phyloP scores from a whole-genome alignment of 2,888 invertebrate species.

The Listrodromus nycthemerus region DNA sequence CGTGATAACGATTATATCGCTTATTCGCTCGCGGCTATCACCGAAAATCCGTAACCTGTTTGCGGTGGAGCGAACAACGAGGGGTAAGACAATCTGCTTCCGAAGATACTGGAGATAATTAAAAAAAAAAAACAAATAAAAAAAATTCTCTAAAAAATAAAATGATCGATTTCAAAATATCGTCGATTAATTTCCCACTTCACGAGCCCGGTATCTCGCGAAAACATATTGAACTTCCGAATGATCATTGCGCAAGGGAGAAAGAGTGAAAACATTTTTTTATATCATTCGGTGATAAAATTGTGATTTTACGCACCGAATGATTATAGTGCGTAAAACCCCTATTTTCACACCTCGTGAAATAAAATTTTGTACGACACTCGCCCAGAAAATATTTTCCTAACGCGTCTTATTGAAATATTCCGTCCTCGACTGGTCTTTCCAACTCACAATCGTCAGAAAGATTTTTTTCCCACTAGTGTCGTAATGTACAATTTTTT shows the following conservation, averaged over 20 bases:
- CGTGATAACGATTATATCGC: conserved; percentile 26
- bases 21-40: conserved; percentile 38
- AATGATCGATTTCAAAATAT: not conserved
- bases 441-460: no score
- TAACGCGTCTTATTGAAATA: no score
- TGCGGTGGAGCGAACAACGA: conserved; percentile 32
- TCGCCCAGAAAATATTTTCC: no score
- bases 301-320: conserved; percentile 16
- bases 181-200: not conserved
- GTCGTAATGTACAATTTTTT: no score
- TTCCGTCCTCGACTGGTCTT: no score
- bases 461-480: no score
- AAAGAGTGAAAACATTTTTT: not conserved
- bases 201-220: not conserved
- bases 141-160: not conserved
- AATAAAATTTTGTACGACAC: no score
- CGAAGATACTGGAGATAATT: conserved; percentile 45
- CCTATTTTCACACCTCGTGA: no score
- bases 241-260: conserved; percentile 63
- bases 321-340: no score
- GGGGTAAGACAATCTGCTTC: conserved; percentile 36
- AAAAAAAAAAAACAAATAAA: not conserved
- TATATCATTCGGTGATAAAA: conserved; percentile 7
- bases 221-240: conserved; percentile 32
- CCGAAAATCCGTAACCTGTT: conserved; percentile 64